A percentile compares a stretch with the other conserved stretches of the same genome.
Evolutionary conservation across 2,797 vertebrate genomes (phyloP).

Genomic region (Mallotus villosus): DNA sequence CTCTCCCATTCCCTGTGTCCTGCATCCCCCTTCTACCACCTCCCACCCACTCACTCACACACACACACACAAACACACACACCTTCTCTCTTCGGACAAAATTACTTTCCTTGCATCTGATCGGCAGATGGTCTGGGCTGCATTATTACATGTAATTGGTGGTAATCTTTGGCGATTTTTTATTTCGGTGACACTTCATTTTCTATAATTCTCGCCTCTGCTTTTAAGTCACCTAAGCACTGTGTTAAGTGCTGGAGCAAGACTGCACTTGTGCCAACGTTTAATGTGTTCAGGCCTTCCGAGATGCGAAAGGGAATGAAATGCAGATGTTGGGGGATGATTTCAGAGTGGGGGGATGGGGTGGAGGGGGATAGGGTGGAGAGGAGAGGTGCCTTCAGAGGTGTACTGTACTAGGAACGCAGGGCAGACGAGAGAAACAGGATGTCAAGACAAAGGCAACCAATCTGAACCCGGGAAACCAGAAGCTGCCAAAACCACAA

Average conservation of each 20-base stretch:
- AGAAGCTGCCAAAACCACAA: conserved; percentile 85
- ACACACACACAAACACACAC: background rate
- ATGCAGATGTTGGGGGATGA: conserved; percentile 89
- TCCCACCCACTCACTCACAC: background rate
- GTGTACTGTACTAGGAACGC: conserved; percentile 1
- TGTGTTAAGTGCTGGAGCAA: conserved; percentile 80
- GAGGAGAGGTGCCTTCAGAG: background rate
- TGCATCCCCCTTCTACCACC: conserved; percentile 32
- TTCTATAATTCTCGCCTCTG: conserved; percentile 87
- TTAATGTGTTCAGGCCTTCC: conserved; percentile 87
- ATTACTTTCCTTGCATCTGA: conserved; percentile 70
- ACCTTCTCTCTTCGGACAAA: conserved; percentile 35
- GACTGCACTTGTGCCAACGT: conserved; percentile 79
- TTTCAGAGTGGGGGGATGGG: conserved; percentile 56
- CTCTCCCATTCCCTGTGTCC: conserved; percentile 28
- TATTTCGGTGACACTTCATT: conserved; percentile 89
- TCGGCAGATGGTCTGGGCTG: conserved; percentile 73
- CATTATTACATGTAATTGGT: conserved; percentile 81
- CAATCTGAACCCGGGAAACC: conserved; percentile 80
- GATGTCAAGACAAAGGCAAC: conserved; percentile 80
- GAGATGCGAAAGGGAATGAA: conserved; percentile 83
- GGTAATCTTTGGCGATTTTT: conserved; percentile 78
- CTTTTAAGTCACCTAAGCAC: conserved; percentile 88
- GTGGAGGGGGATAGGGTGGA: conserved; percentile 39
- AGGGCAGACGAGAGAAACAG: conserved; percentile 56